Conservation (phyloP, 53 echinoderm and acorn worm species). For the Hippasteria phrygiana region DNA sequence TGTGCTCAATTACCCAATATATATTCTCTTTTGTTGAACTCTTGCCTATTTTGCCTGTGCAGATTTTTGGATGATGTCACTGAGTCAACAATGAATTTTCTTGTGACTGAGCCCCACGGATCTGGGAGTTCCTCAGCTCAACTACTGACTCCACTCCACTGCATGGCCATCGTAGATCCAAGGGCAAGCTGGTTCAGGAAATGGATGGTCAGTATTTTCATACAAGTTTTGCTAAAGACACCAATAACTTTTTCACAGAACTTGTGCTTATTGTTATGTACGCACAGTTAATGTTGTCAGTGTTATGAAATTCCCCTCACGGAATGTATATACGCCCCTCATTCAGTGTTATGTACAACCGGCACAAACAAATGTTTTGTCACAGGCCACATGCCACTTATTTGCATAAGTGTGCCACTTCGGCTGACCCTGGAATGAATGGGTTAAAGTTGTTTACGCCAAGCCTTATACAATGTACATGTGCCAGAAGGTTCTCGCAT, state of each 20-base stretch:
- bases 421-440: no score
- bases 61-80: slow-evolving; percentile 96
- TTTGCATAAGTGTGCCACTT: no score
- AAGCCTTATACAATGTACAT: no score
- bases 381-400: no score
- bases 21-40: not conserved
- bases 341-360: no score
- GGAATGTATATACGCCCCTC: no score
- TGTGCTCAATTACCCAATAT: slow-evolving; percentile 27
- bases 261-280: no score
- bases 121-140: slow-evolving; percentile 33
- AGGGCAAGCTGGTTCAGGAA: slow-evolving; percentile 97
- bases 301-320: no score
- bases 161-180: slow-evolving; percentile 87
- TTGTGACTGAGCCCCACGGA: slow-evolving; percentile 62
- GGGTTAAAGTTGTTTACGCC: no score
- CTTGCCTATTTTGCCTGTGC: not conserved
- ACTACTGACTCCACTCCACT: slow-evolving; percentile 80
- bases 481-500: no score
- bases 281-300: no score
- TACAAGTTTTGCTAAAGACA: not conserved
- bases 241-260: not conserved
- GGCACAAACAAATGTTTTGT: no score
- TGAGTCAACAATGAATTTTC: slow-evolving; percentile 77
- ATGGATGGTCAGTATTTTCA: slow-evolving; percentile 85